Evolutionary conservation across 2,888 invertebrate genomes (phyloP), one percentile per base, ranked within the genome.

Genomic region (Meiosimyza decipiens): DNA sequence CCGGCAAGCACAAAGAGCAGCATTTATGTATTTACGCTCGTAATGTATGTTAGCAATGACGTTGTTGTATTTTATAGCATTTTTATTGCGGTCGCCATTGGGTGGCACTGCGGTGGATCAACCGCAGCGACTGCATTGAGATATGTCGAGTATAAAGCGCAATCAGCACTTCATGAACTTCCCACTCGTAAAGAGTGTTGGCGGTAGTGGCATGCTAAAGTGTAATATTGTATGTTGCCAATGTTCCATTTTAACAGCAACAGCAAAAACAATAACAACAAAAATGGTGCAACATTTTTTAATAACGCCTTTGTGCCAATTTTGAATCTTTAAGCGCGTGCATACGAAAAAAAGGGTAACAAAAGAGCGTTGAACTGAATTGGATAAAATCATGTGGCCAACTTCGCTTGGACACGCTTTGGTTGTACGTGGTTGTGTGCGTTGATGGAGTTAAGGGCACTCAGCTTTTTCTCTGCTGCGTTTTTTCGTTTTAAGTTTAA

Each of bases 241-340:
- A n/a, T 11, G 11, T 15, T 12, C 22, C 15, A 57, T 57, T 63
- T n/a, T 16, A 66, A 13, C 55, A 40, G 50, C 15, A 11, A 59
- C 51, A 47, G 28, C 33, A 64, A 54, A 11, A 16, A 49, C 52
- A 33, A 28, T 16, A 11, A 33, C 28, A 60, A 60, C 33, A 68
- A 33, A 22, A 62, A 51, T 70, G 51, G 59, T 70, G 60, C 60
- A 62, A 70, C 40, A 54, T 47, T 63, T 71, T 71, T 71, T 71
- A 71, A 71, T 71, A 63, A 64, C 28, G 63, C 57, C 51, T 63
- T 71, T 64, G 71, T 71, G 12, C 71, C 71, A 64, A 64, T 71
- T 70, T 64, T 55, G 18, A 64, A 65, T 40, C 40, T 40, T 40
- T 40, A 9, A 9, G 40, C 40, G 40, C 40, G 40, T 40, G 1